These are phyloP conservation scores for Sipha flava DNA, from an alignment of 1,140 invertebrate genomes.

Conservation along the genomic window DNA sequence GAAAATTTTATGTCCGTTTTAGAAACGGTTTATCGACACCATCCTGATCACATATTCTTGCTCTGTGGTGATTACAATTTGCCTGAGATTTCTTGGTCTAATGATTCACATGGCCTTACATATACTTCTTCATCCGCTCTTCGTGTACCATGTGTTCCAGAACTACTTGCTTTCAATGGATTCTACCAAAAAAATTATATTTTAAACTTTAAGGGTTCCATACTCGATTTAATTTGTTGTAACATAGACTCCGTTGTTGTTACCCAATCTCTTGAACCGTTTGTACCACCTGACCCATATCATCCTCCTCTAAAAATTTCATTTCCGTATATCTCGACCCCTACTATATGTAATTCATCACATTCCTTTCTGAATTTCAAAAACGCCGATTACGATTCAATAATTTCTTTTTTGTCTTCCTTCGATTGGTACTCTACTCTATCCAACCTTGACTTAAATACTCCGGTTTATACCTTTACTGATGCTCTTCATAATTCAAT, in stretches of 20 bases:
- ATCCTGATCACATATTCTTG: background rate
- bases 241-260: background rate
- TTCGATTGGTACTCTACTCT: background rate
- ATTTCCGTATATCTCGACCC: background rate
- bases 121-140: background rate
- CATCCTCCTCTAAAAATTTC: background rate
- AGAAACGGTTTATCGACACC: background rate
- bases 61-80: background rate
- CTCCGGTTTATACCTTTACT: background rate
- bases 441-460: background rate
- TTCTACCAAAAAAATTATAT: background rate
- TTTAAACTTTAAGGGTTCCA: background rate
- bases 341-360: background rate
- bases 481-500: background rate
- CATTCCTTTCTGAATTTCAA: background rate
- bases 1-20: background rate
- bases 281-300: background rate
- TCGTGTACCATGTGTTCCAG: background rate
- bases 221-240: background rate
- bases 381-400: background rate
- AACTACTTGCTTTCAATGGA: background rate
- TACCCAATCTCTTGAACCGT: background rate
- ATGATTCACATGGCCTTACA: background rate
- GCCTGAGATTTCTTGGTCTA: background rate
- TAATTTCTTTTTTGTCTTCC: background rate